Percentiles rank a stretch among this genome's conserved stretches.
Evolutionary conservation across 2,888 invertebrate genomes (phyloP).

Genomic region (Lypha dubia): DNA sequence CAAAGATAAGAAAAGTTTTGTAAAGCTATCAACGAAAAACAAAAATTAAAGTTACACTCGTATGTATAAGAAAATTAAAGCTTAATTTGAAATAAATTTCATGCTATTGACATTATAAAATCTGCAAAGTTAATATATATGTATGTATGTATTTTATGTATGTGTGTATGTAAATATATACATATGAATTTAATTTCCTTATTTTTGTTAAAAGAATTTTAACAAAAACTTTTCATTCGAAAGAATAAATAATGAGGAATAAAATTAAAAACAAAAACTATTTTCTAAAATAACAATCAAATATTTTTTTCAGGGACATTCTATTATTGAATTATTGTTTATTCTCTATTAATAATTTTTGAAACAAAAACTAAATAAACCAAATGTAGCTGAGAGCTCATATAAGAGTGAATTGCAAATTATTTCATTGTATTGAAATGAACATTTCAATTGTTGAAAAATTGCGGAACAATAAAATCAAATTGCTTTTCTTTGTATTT

Average conservation of each 20-base stretch:
- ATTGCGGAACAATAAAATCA: background rate
- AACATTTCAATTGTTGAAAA: slow-evolving; percentile 31
- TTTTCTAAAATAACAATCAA: background rate
- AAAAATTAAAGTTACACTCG: background rate
- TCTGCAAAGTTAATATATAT: too few relatives aligned
- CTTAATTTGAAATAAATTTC: background rate
- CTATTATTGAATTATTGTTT: background rate
- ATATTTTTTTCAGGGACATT: background rate
- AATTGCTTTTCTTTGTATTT: background rate
- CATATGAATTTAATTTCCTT: background rate
- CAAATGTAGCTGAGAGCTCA: background rate
- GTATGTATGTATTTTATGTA: too few relatives aligned
- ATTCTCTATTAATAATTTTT: background rate
- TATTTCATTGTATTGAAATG: background rate
- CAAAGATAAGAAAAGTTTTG: background rate
- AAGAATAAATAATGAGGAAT: background rate
- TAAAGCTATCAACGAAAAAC: background rate
- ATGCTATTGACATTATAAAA: background rate
- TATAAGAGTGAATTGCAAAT: background rate
- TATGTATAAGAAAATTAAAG: background rate
- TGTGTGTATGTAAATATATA: too few relatives aligned
- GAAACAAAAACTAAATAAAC: background rate
- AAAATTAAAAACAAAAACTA: background rate
- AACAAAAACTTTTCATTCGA: background rate
- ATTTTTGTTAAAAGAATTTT: background rate